Evolutionary conservation across 2,888 invertebrate species (phyloP), one percentile per base, ranked within the genome.

Genomic region (Acutogordius australiensis): DNA sequence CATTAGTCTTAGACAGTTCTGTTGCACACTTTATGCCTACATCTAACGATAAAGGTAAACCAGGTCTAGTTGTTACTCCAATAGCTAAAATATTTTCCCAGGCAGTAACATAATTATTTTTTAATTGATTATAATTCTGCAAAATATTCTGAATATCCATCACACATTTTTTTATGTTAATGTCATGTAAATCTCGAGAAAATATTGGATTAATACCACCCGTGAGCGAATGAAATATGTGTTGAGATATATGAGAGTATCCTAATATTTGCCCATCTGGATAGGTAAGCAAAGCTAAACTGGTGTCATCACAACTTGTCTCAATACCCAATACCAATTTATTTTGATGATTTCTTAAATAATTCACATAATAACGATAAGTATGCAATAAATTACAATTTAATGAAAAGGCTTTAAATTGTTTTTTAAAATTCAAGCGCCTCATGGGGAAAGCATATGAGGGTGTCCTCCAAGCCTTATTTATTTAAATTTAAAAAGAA

Each of bases 231-330:
- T 57, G 58, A 28, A 29, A 28, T 18, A 18, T 23, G 8, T n/a
- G 8, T 57, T 57, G 58, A 30, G 58, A 57, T 28, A 4, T 18
- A 13, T 30, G 28, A 13, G 13, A 8, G 8, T 27, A 8, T n/a
- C 28, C 45, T 37, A 45, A 28, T 8, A 57, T 28, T 28, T 29
- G 8, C 4, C 30, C 30, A 57, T 30, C 58, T 8, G 28, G 13
- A 28, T 8, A 27, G 13, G 8, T 30, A 18, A 57, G 2, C 23
- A 57, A 75, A 45, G 86, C 90, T 67, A 82, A 81, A 27, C 86
- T 90, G 1, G 91, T 94, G 70, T 94, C 94, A 75, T 94, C 91
- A 69, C 90, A 94, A 63, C 90, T 90, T 2, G 88, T 87, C 77
- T 94, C 94, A 66, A 94, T 90, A 2, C 91, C 91, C 64, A 91